A percentile compares a stretch with the other conserved stretches of the same genome.
Evolutionary conservation across 2,113 vertebrate genomes (phyloP).

Genomic region (cat (Felis catus)): F.catus_Fca126_mat1.0 CM031417.1:105317001-105317500

Average conservation of each 20-base stretch:
- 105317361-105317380: not conserved
- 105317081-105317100: conserved; percentile 39
- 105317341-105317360: not conserved
- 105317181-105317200: conserved; percentile 21
- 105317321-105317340: not conserved
- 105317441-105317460: not conserved
- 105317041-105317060: not conserved
- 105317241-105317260: conserved; percentile 58
- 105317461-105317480: not conserved
- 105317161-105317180: conserved; percentile 53
- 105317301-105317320: not conserved
- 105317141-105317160: conserved; percentile 38
- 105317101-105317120: not conserved
- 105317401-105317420: not conserved
- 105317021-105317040: conserved; percentile 86
- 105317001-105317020: conserved; percentile 79
- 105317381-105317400: conserved; percentile 40
- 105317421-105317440: not conserved
- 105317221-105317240: not conserved
- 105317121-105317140: conserved; percentile 26
- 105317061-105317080: not conserved
- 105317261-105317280: not conserved
- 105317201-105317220: conserved; percentile 70
- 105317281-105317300: not conserved
- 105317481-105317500: not conserved